phyloP scores from a whole-genome alignment of 2,797 vertebrate genomes.

The Leuciscus waleckii region DNA sequence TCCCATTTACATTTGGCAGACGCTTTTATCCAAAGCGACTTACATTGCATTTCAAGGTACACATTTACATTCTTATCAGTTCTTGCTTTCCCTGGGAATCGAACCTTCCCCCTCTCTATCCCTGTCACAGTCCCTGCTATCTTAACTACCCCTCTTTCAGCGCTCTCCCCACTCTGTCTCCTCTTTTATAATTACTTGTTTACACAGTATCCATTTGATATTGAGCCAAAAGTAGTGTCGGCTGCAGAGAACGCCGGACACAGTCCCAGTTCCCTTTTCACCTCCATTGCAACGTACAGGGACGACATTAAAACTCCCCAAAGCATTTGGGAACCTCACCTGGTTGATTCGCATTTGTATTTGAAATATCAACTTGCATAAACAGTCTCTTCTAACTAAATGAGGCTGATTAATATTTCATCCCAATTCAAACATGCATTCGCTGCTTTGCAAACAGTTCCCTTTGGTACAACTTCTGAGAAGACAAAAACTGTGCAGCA shows the following conservation, averaged over 20 bases:
- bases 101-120: conserved; percentile 40
- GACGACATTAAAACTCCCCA: conserved; percentile 16
- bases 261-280: conserved; percentile 15
- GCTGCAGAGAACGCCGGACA: conserved; percentile 68
- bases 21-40: too few species aligned
- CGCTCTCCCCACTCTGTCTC: conserved; percentile 52
- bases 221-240: conserved; percentile 68
- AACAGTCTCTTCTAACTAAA: conserved; percentile 28
- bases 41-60: too few species aligned
- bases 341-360: conserved; percentile 34
- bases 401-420: conserved; percentile 38
- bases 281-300: conserved; percentile 17
- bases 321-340: conserved; percentile 30
- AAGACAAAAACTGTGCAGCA: conserved; percentile 44
- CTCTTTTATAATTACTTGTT: conserved; percentile 82
- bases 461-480: conserved; percentile 39
- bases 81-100: too few species aligned
- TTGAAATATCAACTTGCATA: conserved; percentile 32
- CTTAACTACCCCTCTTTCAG: neutral
- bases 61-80: too few species aligned
- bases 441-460: conserved; percentile 30
- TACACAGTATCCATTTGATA: conserved; percentile 76
- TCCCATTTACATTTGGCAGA: too few species aligned
- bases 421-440: conserved; percentile 25
- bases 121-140: conserved; percentile 46